These are phyloP conservation scores for Herpailurus yagouaroundi DNA, from an alignment of 2,113 vertebrate genomes.

Conservation along the genomic window DNA sequence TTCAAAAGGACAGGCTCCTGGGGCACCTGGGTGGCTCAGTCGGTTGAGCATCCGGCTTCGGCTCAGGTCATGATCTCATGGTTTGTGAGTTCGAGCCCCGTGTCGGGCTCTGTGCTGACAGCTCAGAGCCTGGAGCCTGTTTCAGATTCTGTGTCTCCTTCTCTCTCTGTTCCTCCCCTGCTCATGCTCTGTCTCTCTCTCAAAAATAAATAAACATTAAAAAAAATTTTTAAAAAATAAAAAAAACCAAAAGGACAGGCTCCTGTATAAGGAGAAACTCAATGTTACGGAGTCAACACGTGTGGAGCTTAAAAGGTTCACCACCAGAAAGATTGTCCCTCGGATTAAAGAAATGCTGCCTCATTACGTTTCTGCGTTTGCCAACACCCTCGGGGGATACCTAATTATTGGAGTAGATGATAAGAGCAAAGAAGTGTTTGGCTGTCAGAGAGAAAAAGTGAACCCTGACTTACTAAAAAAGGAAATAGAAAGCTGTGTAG, in stretches of 20 bases:
- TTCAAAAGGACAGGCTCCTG: slow-evolving; percentile 55
- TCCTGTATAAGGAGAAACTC: slow-evolving; percentile 66
- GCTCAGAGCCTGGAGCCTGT: too few relatives aligned
- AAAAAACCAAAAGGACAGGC: slow-evolving; percentile 19
- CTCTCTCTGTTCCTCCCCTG: too few relatives aligned
- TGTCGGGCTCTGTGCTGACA: too few relatives aligned
- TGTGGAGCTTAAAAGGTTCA: slow-evolving; percentile 77
- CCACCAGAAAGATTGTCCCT: slow-evolving; percentile 54
- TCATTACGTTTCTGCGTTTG: slow-evolving; percentile 79
- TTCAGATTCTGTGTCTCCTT: too few relatives aligned
- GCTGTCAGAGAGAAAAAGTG: slow-evolving; percentile 64
- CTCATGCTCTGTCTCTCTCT: too few relatives aligned
- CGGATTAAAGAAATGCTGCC: slow-evolving; percentile 68
- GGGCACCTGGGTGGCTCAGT: too few relatives aligned
- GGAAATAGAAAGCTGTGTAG: slow-evolving; percentile 30
- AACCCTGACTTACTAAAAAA: slow-evolving; percentile 52
- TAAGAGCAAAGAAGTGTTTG: slow-evolving; percentile 66
- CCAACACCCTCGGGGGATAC: slow-evolving; percentile 77
- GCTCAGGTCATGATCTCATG: too few relatives aligned
- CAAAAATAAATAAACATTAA: too few relatives aligned
- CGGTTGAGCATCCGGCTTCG: too few relatives aligned
- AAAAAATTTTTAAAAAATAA: too few relatives aligned
- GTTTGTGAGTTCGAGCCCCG: too few relatives aligned
- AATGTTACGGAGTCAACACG: slow-evolving; percentile 76
- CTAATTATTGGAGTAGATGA: slow-evolving; percentile 77